Evolutionary conservation across 2,797 vertebrate species (phyloP), one percentile per base, ranked within the genome.

Genomic region (Jordanella pulchra): DNA sequence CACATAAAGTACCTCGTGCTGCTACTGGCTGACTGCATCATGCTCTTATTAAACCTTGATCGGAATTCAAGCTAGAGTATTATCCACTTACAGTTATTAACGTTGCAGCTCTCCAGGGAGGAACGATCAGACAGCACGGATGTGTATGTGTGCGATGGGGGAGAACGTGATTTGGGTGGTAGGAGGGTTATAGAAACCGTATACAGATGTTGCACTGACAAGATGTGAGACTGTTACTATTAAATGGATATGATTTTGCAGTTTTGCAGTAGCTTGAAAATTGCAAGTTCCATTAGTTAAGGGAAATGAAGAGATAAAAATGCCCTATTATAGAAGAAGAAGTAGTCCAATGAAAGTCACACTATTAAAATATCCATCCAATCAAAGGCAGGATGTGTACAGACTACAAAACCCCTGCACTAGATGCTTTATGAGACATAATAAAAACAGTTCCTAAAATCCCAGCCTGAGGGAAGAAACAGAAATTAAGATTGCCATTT

Each of bases 71-170:
- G 92, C 90, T 83, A 64, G 81, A 92, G 92, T 93, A 95, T 95
- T 95, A 94, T 94, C 93, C 47, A 86, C 92, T 94, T 95, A 94
- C 86, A 94, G 93, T 94, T 94, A 94, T 95, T 95, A 96, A 95
- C 95, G 94, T 91, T 91, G 88, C 91, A 84, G 85, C 81, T 93
- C 89, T 90, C 91, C 65, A 55, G 87, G 87, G 90, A 92, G 88
- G 85, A 81, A 79, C 81, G 80, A 67, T 73, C 79, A 79, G 82
- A 75, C 83, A 81, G 78, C 25, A 39, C 73, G 77, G 54, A 65
- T 72, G 48, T 73, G 50, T 64, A 53, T 27, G 61, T 48, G 79
- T 50, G n/a, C 44, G 35, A 39, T 51, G 65, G 76, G 51, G 44
- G 64, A 23, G 10, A 39, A 27, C 78, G 44, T 50, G 39, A 21